These are phyloP conservation scores for Chaetops frenatus DNA, from an alignment of 2,113 vertebrate genomes.

Conservation along the genomic window DNA sequence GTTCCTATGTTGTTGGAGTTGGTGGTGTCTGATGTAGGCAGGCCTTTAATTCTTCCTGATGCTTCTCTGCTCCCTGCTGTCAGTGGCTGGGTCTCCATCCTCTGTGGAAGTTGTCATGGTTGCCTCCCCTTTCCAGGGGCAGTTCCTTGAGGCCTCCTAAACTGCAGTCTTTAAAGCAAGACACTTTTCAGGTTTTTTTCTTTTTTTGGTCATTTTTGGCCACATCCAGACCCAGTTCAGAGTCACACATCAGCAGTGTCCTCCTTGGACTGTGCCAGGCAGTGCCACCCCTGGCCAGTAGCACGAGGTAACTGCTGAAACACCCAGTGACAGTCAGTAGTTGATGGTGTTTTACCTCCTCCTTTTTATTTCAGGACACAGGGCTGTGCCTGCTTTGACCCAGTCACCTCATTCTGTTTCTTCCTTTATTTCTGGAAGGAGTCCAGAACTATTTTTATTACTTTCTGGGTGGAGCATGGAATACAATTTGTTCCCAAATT, in stretches of 20 bases:
- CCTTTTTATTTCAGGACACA: not conserved
- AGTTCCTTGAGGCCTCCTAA: not conserved
- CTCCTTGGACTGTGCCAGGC: not conserved
- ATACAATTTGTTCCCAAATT: not conserved
- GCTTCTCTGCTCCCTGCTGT: not conserved
- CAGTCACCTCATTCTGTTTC: not conserved
- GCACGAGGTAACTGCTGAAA: not conserved
- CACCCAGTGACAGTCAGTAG: not conserved
- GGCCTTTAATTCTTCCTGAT: not conserved
- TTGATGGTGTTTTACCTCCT: not conserved
- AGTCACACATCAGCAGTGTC: not conserved
- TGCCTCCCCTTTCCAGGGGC: not conserved
- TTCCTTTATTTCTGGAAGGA: not conserved
- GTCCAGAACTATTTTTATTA: not conserved
- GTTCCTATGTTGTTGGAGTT: not conserved
- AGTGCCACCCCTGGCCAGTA: too few relatives aligned
- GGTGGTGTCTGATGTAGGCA: not conserved
- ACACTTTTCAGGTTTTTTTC: fast-evolving
- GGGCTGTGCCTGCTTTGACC: not conserved
- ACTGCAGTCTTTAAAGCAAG: not conserved
- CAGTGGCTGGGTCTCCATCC: not conserved
- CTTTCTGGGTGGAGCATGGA: not conserved
- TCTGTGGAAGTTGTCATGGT: not conserved
- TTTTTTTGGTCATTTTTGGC: not conserved
- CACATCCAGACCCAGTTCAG: not conserved